Conservation (phyloP, 1,140 invertebrate genomes). For the Aleiodes sp. region DNA sequence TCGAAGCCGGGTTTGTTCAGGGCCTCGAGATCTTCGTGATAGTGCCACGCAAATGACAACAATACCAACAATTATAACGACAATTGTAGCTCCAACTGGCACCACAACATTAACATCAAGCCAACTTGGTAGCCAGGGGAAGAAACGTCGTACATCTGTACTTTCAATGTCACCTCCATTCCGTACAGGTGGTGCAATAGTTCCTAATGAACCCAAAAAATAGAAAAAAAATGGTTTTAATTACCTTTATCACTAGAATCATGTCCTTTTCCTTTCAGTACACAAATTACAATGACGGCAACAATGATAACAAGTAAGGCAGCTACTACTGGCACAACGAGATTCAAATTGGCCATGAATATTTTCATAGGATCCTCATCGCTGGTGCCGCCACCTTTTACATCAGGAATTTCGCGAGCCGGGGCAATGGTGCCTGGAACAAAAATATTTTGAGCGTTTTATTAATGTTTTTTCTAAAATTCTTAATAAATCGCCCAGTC, state of each 20-base stretch:
- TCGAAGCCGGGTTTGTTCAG: slow-evolving; percentile 80
- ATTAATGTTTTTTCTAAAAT: slow-evolving; percentile 15
- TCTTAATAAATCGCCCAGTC: slow-evolving; percentile 43
- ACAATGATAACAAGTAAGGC: slow-evolving; percentile 91
- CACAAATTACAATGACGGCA: slow-evolving; percentile 90
- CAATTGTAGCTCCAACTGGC: slow-evolving; percentile 82
- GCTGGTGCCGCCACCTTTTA: slow-evolving; percentile 64
- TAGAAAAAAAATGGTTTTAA: slow-evolving; percentile 49
- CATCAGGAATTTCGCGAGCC: slow-evolving; percentile 82
- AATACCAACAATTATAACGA: slow-evolving; percentile 88
- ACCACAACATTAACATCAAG: slow-evolving; percentile 87
- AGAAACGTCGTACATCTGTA: slow-evolving; percentile 69
- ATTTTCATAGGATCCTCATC: slow-evolving; percentile 84
- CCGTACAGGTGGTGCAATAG: slow-evolving; percentile 79
- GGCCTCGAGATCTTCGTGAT: slow-evolving; percentile 77
- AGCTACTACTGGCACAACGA: slow-evolving; percentile 92
- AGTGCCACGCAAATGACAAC: slow-evolving; percentile 88
- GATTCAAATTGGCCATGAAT: slow-evolving; percentile 87
- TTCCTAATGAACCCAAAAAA: slow-evolving; percentile 69
- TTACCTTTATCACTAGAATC: slow-evolving; percentile 79
- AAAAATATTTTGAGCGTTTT: slow-evolving; percentile 52
- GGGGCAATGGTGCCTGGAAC: slow-evolving; percentile 94
- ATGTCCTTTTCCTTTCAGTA: slow-evolving; percentile 82
- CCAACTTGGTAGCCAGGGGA: slow-evolving; percentile 86
- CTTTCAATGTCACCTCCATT: slow-evolving; percentile 68